These are phyloP conservation scores for Sinocyclocheilus anophthalmus DNA, from an alignment of 2,113 vertebrate genomes.

Conservation along the genomic window DNA sequence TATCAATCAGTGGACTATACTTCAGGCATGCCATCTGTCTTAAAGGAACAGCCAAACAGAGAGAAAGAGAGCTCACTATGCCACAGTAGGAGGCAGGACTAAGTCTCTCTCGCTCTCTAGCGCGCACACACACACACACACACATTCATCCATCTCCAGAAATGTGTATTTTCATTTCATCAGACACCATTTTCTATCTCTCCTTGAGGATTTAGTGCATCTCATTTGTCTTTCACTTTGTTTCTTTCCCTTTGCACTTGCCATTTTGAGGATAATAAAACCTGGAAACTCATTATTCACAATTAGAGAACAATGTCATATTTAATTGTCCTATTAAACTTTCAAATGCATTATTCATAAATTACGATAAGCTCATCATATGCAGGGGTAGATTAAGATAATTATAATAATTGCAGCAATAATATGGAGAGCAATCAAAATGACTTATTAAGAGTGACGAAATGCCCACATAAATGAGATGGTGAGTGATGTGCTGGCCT, in stretches of 20 bases:
- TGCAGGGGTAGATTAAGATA: constrained; percentile 70
- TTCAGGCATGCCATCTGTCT: constrained; percentile 75
- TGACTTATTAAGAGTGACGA: constrained; percentile 75
- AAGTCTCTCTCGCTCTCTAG: not conserved
- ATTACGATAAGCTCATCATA: constrained; percentile 65
- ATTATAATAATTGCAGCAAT: constrained; percentile 77
- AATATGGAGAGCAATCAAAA: constrained; percentile 74
- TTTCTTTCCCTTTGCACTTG: constrained; percentile 53
- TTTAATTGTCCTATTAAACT: constrained; percentile 68
- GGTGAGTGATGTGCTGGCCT: constrained; percentile 68
- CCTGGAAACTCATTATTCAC: constrained; percentile 66
- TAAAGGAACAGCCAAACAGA: constrained; percentile 58
- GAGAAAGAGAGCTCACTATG: constrained; percentile 44
- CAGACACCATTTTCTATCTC: constrained; percentile 24
- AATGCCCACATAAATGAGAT: constrained; percentile 71
- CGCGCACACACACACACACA: not conserved
- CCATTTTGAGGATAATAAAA: constrained; percentile 48
- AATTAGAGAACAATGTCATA: constrained; percentile 69
- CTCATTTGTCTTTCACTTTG: constrained; percentile 50
- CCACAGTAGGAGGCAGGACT: constrained; percentile 46
- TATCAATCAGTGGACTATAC: constrained; percentile 73
- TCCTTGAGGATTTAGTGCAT: constrained; percentile 25
- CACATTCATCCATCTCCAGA: not conserved
- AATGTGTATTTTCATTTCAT: constrained; percentile 45
- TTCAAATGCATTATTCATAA: constrained; percentile 67